Evolutionary conservation across 2,797 vertebrate species (phyloP).

Genomic region (Vipera ursinii): DNA sequence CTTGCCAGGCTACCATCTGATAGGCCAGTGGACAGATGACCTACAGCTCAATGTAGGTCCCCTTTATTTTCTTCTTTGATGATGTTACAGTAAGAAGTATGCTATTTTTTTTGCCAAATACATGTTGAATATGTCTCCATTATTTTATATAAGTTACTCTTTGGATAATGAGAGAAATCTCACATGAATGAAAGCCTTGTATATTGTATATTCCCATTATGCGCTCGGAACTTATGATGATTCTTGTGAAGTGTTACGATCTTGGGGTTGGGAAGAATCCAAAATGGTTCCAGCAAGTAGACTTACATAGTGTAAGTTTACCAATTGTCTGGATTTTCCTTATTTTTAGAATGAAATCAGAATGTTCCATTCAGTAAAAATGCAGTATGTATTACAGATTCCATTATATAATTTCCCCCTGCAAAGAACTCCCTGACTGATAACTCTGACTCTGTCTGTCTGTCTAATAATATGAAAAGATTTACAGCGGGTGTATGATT

Average conservation of each 20-base stretch:
- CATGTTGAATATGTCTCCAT: accelerated
- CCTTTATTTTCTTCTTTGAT: neutral
- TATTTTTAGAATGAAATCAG: neutral
- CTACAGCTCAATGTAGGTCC: slow-evolving; percentile 91
- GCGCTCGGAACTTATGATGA: neutral
- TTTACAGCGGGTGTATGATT: neutral
- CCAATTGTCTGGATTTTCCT: neutral
- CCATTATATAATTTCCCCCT: neutral
- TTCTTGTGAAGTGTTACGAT: neutral
- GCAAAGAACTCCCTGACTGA: neutral
- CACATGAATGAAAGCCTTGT: neutral
- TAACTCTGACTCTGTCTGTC: neutral
- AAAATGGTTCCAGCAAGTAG: neutral
- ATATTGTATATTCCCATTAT: neutral
- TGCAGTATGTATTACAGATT: neutral
- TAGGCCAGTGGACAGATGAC: slow-evolving; percentile 94
- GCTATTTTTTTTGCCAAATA: neutral
- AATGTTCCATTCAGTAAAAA: neutral
- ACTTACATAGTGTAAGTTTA: neutral
- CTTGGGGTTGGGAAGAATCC: neutral
- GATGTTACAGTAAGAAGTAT: neutral
- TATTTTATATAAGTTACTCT: neutral
- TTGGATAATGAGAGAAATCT: neutral
- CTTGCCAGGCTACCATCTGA: slow-evolving; percentile 80
- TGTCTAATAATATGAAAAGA: neutral